Conservation (phyloP, 2,113 vertebrate genomes). For the Chauna torquata region DNA sequence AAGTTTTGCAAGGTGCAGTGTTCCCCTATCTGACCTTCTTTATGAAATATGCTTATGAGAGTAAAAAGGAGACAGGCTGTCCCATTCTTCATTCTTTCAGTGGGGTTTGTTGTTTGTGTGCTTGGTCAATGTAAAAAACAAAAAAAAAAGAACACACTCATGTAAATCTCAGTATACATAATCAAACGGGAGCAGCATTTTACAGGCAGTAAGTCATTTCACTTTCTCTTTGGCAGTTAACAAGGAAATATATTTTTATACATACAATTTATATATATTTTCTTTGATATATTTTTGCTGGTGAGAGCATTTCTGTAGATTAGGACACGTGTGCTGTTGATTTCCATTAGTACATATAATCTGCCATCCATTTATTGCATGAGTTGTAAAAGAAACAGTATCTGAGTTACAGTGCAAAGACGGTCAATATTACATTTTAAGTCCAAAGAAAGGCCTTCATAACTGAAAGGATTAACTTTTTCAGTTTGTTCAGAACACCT, state of each 20-base stretch:
- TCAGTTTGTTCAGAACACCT: neutral
- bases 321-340: neutral
- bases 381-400: neutral
- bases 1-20: neutral
- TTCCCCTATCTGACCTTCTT: neutral
- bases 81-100: conserved; percentile 22
- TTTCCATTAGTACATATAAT: neutral
- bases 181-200: neutral
- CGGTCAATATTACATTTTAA: neutral
- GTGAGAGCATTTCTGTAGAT: neutral
- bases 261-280: neutral
- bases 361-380: neutral
- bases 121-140: neutral
- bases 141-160: neutral
- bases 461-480: conserved; percentile 19
- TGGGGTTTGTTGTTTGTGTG: neutral
- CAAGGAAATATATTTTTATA: neutral
- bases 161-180: neutral
- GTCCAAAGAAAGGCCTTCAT: neutral
- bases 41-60: neutral
- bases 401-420: neutral
- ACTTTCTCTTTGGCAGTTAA: neutral
- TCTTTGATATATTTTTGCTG: neutral
- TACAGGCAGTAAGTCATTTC: neutral
- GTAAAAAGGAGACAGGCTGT: neutral